Evolutionary conservation across 2,888 invertebrate species (phyloP), one percentile per base, ranked within the genome.

Genomic region (Hesperia comma): DNA sequence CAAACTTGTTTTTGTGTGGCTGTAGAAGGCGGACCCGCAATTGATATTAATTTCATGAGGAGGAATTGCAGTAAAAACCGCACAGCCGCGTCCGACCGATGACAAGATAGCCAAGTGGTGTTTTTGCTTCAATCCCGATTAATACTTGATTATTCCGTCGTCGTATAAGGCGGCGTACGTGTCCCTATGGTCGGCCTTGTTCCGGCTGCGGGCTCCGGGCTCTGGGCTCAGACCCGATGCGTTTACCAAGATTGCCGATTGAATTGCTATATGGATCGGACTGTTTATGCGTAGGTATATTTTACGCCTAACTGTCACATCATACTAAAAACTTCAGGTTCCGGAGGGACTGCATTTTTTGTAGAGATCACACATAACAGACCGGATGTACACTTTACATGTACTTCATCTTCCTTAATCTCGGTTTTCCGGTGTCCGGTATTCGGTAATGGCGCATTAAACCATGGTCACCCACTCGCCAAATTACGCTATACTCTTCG

Each of bases 21-120:
- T 78, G 69, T 77, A 79, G 76, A 84, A 77, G 85, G 79, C 76
- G 76, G 74, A 67, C 70, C 75, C 77, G 77, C 85, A 85, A 87
- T 87, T 87, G 86, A 85, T 88, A 88, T 86, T 87, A 87, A 88
- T 88, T 88, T 88, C 85, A 84, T 82, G 84, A 84, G 79, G 78
- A 77, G 76, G 80, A 79, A 82, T 81, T 80, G 77, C 69, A 58
- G 74, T 77, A 85, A 86, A 86, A 87, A 86, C 69, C 61, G 53
- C 68, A 61, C 62, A 57, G 67, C 70, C 70, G 69, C 72, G 72
- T 72, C 61, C 72, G 67, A 73, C 68, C 71, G 74, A 73, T 75
- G 72, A 75, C 76, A 76, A 75, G 74, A 76, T 77, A 74, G 74
- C 73, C 70, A 66, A 72, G 67, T 71, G 70, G 53, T 54, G 73